phyloP scores from a whole-genome alignment of 1,140 invertebrate species.

The Dysdera silvatica region DNA sequence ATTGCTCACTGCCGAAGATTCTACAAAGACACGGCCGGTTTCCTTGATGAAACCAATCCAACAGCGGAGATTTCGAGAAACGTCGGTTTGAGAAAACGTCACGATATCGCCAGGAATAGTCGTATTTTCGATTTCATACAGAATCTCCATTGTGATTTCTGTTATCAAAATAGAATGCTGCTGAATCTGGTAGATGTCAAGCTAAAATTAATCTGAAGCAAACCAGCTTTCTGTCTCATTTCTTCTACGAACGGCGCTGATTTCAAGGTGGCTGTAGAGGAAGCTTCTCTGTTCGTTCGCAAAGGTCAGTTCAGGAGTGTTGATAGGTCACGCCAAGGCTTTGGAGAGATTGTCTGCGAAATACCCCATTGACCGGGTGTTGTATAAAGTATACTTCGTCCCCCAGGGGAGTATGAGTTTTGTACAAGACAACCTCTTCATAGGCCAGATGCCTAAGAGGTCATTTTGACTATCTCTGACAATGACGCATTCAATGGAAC shows the following conservation, averaged over 20 bases:
- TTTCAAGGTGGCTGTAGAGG: not conserved
- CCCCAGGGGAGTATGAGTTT: not conserved
- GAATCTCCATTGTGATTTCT: not conserved
- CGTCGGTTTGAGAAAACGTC: not conserved
- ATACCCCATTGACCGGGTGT: not conserved
- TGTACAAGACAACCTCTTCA: slow-evolving; percentile 20
- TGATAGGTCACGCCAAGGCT: not conserved
- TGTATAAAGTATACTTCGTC: not conserved
- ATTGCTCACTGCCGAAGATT: not conserved
- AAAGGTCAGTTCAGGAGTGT: slow-evolving; percentile 6
- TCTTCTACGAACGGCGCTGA: not conserved
- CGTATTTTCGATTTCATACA: not conserved
- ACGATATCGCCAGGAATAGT: not conserved
- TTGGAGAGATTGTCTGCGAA: not conserved
- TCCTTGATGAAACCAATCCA: not conserved
- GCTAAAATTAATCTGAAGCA: not conserved
- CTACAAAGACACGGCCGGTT: not conserved
- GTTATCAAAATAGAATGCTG: not conserved
- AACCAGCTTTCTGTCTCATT: not conserved
- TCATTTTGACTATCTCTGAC: slow-evolving; percentile 10
- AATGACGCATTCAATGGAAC: slow-evolving; percentile 5
- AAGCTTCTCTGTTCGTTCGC: not conserved
- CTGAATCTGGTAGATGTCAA: not conserved
- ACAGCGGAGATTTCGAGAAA: not conserved
- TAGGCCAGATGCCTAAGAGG: slow-evolving; percentile 4